A percentile compares a stretch with the other conserved stretches of the same genome.
These are phyloP conservation scores for Probosciger aterrimus DNA, from an alignment of 2,113 vertebrate species.

Conservation along the genomic window DNA sequence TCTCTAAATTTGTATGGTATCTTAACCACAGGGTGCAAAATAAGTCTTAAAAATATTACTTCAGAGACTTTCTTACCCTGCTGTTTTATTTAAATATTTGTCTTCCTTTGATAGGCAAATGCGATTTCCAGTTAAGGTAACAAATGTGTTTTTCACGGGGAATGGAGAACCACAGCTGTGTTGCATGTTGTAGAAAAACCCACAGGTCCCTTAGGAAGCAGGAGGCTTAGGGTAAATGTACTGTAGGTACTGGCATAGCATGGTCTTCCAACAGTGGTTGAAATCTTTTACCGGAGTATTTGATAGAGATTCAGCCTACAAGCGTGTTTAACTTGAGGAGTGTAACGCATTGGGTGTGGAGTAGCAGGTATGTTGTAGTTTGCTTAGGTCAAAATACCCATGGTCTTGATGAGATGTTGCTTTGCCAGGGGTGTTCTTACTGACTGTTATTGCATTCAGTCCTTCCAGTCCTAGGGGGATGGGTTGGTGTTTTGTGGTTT, in stretches of 20 bases:
- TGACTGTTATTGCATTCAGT: neutral
- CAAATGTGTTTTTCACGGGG: neutral
- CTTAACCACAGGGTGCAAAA: neutral
- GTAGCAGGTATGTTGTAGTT: neutral
- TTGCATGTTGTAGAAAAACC: neutral
- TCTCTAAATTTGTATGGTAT: neutral
- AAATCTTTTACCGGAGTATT: neutral
- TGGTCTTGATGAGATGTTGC: neutral
- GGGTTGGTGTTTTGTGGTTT: neutral
- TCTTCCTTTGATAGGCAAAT: neutral
- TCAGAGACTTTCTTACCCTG: neutral
- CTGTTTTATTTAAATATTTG: neutral
- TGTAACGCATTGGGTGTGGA: fast-evolving
- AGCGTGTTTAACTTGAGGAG: neutral
- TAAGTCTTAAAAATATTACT: neutral
- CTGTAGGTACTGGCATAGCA: neutral
- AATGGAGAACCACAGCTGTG: neutral
- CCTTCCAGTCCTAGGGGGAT: neutral
- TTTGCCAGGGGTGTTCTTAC: neutral
- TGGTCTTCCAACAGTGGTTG: neutral
- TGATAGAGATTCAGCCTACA: neutral
- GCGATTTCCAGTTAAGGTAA: neutral
- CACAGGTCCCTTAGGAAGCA: neutral
- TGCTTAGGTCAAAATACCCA: neutral
- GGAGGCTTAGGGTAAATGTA: neutral